Evolutionary conservation across 2,797 vertebrate genomes (phyloP), one percentile per base, ranked within the genome.

Genomic region (Scomberomorus guttatus): DNA sequence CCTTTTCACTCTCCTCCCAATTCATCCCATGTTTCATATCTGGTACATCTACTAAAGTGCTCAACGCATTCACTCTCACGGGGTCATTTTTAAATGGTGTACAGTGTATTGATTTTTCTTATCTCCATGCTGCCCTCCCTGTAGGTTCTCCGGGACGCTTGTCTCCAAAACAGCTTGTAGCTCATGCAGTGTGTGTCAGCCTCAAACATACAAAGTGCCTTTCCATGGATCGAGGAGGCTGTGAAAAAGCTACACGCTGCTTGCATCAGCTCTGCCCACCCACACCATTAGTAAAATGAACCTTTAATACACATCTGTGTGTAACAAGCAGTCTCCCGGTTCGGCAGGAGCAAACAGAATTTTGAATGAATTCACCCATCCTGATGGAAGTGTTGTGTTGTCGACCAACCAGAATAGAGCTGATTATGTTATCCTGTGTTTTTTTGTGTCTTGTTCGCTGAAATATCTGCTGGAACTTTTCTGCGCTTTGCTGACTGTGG

Each of bases 31-130:
- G 24, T 65, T 57, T 72, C 29, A 17, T 46, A 68, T 79, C 42
- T 55, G 17, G 13, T 34, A 24, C 67, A 75, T 54, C 67, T 42
- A 51, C 24, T 70, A 24, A 81, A 86, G 64, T n/a, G 56, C 42
- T 62, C 52, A 17, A 24, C n/a, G 14, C 24, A 63, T 67, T 80
- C 73, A 14, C 42, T 72, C 27, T 68, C 70, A 60, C 17, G 0
- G 67, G 61, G 81, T 78, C 65, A 55, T 72, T 76, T 79, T 71
- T n/a, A 60, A 85, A 74, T 61, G 68, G 55, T 37, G 27, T 34
- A 42, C 44, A 10, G 42, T 37, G 22, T 39, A 79, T 83, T 64
- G 81, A 79, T 81, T 72, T 77, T 65, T 78, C 60, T 56, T 56
- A 57, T 77, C 72, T 46, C 13, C 4, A 10, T 50, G 59, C 56